Evolutionary conservation across 2,888 invertebrate genomes (phyloP).

Genomic region (Plusia festucae): DNA sequence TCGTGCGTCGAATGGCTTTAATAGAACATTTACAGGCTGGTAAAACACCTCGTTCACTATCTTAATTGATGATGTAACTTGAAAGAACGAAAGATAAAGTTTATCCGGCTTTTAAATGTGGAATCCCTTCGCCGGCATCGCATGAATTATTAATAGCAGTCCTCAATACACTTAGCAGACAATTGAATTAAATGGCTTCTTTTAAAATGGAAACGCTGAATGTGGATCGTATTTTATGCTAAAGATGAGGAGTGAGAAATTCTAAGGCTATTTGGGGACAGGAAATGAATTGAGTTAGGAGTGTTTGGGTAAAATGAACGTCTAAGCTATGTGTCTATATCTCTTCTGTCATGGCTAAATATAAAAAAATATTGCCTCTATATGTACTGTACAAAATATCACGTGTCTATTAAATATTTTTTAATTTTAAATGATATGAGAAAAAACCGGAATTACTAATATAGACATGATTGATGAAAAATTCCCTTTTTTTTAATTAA

Average conservation of each 20-base stretch:
- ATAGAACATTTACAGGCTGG: background rate
- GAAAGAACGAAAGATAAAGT: conserved; percentile 47
- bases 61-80: conserved; percentile 42
- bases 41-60: conserved; percentile 23
- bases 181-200: conserved; percentile 69
- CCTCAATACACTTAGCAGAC: conserved; percentile 63
- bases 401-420: too few relatives aligned
- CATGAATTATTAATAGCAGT: conserved; percentile 65
- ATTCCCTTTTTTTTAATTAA: too few relatives aligned
- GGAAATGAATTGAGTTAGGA: conserved; percentile 34
- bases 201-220: conserved; percentile 53
- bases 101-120: conserved; percentile 55
- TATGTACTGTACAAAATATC: background rate
- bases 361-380: background rate
- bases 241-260: conserved; percentile 41
- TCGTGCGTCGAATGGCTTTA: background rate
- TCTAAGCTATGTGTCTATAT: background rate
- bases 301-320: conserved; percentile 17
- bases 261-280: conserved; percentile 21
- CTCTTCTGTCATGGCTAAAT: background rate
- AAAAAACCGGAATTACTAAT: too few relatives aligned
- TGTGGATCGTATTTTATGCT: conserved; percentile 55
- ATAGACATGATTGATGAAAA: too few relatives aligned
- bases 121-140: conserved; percentile 51
- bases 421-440: too few relatives aligned